phyloP scores from a whole-genome alignment of 2,888 invertebrate species.

The Plebejus melissa region DNA sequence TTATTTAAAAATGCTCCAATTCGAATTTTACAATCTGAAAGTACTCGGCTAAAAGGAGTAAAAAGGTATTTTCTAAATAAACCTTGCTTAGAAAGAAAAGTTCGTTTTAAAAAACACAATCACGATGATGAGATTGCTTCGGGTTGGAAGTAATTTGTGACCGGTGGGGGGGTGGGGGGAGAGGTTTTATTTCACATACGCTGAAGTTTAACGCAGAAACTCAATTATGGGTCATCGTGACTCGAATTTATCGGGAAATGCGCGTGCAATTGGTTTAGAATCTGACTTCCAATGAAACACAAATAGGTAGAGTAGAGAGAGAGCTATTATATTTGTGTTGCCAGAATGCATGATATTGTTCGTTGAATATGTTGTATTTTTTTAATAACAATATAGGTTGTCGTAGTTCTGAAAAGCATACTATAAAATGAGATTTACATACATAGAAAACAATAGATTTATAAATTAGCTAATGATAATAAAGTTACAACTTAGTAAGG shows the following conservation, averaged over 20 bases:
- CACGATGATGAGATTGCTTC: slow-evolving; percentile 53
- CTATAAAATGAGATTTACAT: no score
- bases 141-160: slow-evolving; percentile 53
- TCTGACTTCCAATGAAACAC: background rate
- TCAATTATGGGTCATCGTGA: slow-evolving; percentile 57
- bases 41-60: background rate
- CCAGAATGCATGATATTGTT: background rate
- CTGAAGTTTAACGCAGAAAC: slow-evolving; percentile 66
- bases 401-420: no score
- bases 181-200: slow-evolving; percentile 64
- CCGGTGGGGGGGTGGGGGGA: slow-evolving; percentile 37
- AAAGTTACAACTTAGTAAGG: no score
- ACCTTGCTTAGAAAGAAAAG: slow-evolving; percentile 42
- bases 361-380: no score
- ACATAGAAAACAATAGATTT: no score
- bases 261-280: background rate
- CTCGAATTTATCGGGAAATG: slow-evolving; percentile 45
- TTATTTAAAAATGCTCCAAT: background rate
- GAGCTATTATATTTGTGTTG: background rate
- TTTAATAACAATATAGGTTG: no score
- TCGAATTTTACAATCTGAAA: background rate
- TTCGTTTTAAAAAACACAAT: slow-evolving; percentile 48
- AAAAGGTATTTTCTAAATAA: slow-evolving; percentile 19
- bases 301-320: background rate
- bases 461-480: no score